Evolutionary conservation across 2,888 invertebrate species (phyloP).

Genomic region (Fragum whitleyi): DNA sequence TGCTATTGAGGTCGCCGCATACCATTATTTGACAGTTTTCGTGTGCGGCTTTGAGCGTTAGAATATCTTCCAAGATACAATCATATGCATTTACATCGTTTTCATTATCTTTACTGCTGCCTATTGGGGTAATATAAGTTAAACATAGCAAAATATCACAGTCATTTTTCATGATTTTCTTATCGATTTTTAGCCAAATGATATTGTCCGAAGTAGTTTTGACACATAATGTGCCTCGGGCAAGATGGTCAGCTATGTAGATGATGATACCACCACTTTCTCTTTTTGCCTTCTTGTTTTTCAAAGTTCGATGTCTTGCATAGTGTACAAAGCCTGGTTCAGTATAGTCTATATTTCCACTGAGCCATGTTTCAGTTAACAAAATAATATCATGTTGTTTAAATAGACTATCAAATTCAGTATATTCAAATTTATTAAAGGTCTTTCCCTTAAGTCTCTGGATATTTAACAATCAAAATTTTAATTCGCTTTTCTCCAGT

Average conservation of each 20-base stretch:
- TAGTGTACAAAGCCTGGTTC: not conserved
- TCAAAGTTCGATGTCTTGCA: not conserved
- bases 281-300: not conserved
- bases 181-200: too few species aligned
- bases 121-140: not conserved
- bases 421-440: not conserved
- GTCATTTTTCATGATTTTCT: not conserved
- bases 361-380: not conserved
- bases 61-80: not conserved
- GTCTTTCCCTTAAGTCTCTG: not conserved
- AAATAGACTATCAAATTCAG: not conserved
- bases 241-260: not conserved
- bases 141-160: not conserved
- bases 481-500: not conserved
- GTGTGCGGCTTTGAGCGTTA: not conserved
- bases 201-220: slow-evolving; percentile 5
- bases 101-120: not conserved
- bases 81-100: not conserved
- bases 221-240: not conserved
- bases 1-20: not conserved
- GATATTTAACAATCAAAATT: not conserved
- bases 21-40: not conserved
- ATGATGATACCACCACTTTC: not conserved
- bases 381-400: not conserved
- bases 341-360: not conserved